These are phyloP conservation scores for Leptopilina myrica DNA, from an alignment of 2,888 invertebrate species.

Conservation along the genomic window DNA sequence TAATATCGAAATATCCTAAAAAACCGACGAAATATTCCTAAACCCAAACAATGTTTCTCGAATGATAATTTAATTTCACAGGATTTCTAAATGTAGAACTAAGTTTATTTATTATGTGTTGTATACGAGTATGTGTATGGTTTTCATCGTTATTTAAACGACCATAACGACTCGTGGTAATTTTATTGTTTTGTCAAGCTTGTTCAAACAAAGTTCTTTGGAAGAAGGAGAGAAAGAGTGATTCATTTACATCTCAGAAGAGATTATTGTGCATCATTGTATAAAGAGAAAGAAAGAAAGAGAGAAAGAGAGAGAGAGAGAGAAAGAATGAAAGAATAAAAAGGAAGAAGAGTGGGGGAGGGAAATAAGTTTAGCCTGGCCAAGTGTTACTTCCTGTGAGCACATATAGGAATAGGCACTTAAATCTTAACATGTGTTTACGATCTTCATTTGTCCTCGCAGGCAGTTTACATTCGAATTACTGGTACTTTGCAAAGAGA, in stretches of 20 bases:
- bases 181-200: conserved; percentile 17
- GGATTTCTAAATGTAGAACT: background rate
- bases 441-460: conserved; percentile 66
- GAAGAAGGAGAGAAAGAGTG: background rate
- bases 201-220: conserved; percentile 5
- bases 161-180: background rate
- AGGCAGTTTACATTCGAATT: conserved; percentile 55
- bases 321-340: background rate
- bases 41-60: too few relatives aligned
- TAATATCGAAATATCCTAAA: too few relatives aligned
- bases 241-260: conserved; percentile 20
- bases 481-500: conserved; percentile 44
- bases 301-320: too few relatives aligned
- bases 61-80: too few relatives aligned
- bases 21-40: too few relatives aligned
- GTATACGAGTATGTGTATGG: background rate
- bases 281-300: background rate
- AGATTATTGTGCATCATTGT: conserved; percentile 34
- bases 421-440: conserved; percentile 59
- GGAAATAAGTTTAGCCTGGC: conserved; percentile 22
- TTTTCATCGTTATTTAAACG: background rate
- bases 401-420: conserved; percentile 22
- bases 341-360: too few relatives aligned
- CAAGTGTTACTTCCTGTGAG: conserved; percentile 37
- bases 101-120: background rate